Conservation (phyloP, 2,113 vertebrate genomes). For the Cricetomys ansorgei region DNA sequence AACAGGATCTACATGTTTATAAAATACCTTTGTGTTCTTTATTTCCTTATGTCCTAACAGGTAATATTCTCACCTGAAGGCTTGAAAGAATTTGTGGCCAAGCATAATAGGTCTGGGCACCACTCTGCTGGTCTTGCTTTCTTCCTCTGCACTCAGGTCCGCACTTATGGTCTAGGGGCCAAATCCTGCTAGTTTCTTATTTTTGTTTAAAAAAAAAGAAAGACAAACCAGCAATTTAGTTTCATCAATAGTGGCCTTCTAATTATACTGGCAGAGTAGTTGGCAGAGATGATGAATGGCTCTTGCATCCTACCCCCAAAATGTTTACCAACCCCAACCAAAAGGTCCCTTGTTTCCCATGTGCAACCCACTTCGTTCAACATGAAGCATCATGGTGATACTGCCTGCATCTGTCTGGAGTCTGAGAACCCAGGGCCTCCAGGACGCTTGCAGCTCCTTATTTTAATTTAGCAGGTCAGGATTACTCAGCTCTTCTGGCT, state of each 20-base stretch:
- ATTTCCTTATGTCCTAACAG: background rate
- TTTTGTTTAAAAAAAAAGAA: background rate
- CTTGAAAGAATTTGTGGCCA: background rate
- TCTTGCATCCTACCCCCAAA: background rate
- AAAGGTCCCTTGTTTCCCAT: background rate
- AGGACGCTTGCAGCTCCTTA: background rate
- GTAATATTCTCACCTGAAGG: background rate
- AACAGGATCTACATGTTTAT: background rate
- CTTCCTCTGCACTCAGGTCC: background rate
- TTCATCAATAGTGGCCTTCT: background rate
- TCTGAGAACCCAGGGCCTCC: background rate
- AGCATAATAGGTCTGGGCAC: background rate
- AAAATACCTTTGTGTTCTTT: background rate
- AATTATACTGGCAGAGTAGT: background rate
- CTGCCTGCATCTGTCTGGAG: background rate
- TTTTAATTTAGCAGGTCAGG: background rate
- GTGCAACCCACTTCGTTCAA: background rate
- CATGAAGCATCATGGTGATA: background rate
- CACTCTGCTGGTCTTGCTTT: background rate
- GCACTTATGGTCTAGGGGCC: background rate
- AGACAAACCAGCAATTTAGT: background rate
- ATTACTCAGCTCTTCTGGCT: background rate
- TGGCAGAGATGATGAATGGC: background rate
- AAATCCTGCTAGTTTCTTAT: background rate
- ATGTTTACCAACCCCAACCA: background rate